These are phyloP conservation scores for Xanthorhoe designata DNA, from an alignment of 2,888 invertebrate genomes.

Conservation along the genomic window DNA sequence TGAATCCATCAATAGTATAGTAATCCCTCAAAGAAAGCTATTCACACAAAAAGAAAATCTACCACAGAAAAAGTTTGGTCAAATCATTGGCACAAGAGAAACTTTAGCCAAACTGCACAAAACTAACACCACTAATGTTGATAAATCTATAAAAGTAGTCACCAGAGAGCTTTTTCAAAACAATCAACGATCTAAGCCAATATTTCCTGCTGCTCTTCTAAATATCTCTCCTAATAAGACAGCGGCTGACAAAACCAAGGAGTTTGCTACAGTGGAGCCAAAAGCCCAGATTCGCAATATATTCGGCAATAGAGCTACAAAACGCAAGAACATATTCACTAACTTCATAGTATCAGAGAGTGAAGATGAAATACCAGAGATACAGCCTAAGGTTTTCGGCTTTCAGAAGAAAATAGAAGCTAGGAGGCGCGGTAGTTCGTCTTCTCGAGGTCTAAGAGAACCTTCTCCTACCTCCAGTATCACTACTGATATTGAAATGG, in stretches of 20 bases:
- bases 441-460: slow-evolving; percentile 50
- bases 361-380: slow-evolving; percentile 72
- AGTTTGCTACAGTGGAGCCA: slow-evolving; percentile 48
- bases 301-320: slow-evolving; percentile 61
- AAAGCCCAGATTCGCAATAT: slow-evolving; percentile 60
- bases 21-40: slow-evolving; percentile 69
- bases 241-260: slow-evolving; percentile 60
- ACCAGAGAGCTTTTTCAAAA: slow-evolving; percentile 66
- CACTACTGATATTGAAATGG: slow-evolving; percentile 71
- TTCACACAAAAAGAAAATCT: slow-evolving; percentile 67
- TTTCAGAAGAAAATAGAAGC: slow-evolving; percentile 57
- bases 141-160: slow-evolving; percentile 57
- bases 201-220: slow-evolving; percentile 67
- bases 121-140: slow-evolving; percentile 49
- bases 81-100: slow-evolving; percentile 60
- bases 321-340: slow-evolving; percentile 72
- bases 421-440: slow-evolving; percentile 40
- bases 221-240: slow-evolving; percentile 66
- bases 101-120: slow-evolving; percentile 58
- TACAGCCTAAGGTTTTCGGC: slow-evolving; percentile 65
- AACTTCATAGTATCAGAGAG: slow-evolving; percentile 73
- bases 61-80: slow-evolving; percentile 57
- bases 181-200: slow-evolving; percentile 55
- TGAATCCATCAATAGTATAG: slow-evolving; percentile 75
- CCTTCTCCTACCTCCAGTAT: slow-evolving; percentile 62